Base-by-base conservation (phyloP, 2,797 vertebrate genomes). In the Pangasius macronema region DNA sequence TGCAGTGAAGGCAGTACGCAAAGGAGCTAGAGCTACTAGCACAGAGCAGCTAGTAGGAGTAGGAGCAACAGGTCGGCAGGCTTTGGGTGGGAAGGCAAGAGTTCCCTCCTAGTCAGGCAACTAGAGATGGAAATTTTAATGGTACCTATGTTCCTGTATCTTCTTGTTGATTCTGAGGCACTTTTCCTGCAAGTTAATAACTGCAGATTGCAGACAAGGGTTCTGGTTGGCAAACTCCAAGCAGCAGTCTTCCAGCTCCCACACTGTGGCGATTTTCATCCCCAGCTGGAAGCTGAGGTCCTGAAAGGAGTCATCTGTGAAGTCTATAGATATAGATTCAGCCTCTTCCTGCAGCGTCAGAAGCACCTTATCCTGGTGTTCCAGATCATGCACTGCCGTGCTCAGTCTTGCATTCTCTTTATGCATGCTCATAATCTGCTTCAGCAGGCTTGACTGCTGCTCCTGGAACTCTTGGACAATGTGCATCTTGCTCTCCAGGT, bases 101-200 rank as follows among this genome's bases (percentile, higher is more conserved):
- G 57, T 82, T 87, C 84, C 80, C 63, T 86, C 53, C 85, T 88
- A 84, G 20, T 83, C 11, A 59, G 42, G 11, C 55, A 87, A 55
- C 85, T 49, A 82, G 11, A 68, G 11, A 30, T 39, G 10, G 53
- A 57, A 5, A 83, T 20, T 70, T 79, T 75, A 90, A 90, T 79
- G 88, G 95, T 96, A 96, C 96, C 96, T 95, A 93, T 94, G 91
- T 76, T 92, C 91, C 81, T 86, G 91, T 10, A 94, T 95, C 0
- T 87, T 90, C 68, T 91, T 84, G 3, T 90, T 92, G 75, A 94
- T 87, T 0, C 87, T 91, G 80, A 92, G 90, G 0, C 93, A 94
- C 91, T 91, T 85, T 85, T 93, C 91, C 81, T 93, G 95, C 1
- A 96, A 93, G 80, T 93, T 93, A 30, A 91, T 81, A 89, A 95